Conservation (phyloP, 2,797 vertebrate species). For the Neopelma chrysocephalum region DNA sequence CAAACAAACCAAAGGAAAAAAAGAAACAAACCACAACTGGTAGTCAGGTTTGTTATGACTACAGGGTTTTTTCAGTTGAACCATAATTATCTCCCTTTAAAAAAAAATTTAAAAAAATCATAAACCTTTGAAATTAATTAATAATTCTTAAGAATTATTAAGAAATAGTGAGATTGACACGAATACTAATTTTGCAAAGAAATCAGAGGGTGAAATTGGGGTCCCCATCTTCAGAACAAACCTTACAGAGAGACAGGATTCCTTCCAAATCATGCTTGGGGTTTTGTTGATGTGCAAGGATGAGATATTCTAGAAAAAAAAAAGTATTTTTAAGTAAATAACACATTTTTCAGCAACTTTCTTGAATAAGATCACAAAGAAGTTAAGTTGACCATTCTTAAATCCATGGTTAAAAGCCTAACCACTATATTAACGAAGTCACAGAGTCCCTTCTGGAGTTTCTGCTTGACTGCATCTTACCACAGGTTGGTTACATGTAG, state of each 20-base stretch:
- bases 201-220: accelerated
- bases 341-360: accelerated
- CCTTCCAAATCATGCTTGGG: not conserved
- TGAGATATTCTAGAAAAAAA: not conserved
- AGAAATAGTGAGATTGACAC: not conserved
- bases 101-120: not conserved
- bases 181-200: not conserved
- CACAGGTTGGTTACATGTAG: too few species aligned
- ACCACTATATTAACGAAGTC: not conserved
- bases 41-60: not conserved
- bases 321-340: not conserved
- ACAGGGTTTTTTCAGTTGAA: not conserved
- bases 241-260: not conserved
- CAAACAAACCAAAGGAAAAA: not conserved
- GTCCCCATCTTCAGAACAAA: accelerated
- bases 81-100: not conserved
- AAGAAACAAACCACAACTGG: accelerated
- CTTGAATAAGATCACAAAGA: not conserved
- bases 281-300: not conserved
- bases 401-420: not conserved
- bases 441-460: not conserved
- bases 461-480: not conserved
- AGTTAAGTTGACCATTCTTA: not conserved
- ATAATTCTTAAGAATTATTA: not conserved
- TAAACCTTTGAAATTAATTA: not conserved